Conservation (phyloP, 1,140 invertebrate genomes). For the Caerostris darwini region DNA sequence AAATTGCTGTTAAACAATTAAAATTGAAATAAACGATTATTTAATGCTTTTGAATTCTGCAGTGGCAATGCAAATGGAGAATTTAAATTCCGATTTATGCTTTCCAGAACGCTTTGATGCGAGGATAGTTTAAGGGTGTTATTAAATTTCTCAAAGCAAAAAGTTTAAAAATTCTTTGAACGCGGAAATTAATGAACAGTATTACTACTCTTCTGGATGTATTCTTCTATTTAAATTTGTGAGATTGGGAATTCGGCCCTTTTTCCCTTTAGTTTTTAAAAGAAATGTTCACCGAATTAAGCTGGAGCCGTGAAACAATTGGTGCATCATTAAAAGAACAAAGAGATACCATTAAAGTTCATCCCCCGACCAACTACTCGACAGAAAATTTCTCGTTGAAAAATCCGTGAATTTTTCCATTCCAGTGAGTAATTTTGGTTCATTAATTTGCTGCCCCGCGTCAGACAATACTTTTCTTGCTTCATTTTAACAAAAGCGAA, state of each 20-base stretch:
- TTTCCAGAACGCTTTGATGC: background rate
- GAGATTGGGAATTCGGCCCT: background rate
- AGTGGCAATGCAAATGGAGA: background rate
- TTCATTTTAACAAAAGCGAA: slow-evolving; percentile 40
- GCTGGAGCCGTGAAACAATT: slow-evolving; percentile 37
- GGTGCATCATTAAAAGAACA: slow-evolving; percentile 52
- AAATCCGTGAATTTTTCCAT: slow-evolving; percentile 50
- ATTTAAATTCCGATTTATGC: background rate
- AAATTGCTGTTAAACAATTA: too few relatives aligned
- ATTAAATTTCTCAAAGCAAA: background rate
- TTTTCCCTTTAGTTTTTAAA: background rate
- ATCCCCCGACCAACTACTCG: slow-evolving; percentile 33
- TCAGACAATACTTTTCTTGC: slow-evolving; percentile 18
- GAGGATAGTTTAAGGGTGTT: background rate
- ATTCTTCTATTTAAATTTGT: slow-evolving; percentile 15
- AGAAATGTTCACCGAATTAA: slow-evolving; percentile 15
- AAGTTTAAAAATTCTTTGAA: background rate
- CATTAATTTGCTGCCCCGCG: slow-evolving; percentile 43
- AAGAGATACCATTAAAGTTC: slow-evolving; percentile 62
- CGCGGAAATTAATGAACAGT: slow-evolving; percentile 8
- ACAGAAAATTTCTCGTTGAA: background rate
- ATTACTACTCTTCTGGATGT: background rate
- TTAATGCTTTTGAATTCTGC: background rate
- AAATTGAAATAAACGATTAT: background rate
- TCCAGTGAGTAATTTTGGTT: slow-evolving; percentile 36